Evolutionary conservation across 2,888 invertebrate genomes (phyloP).

Genomic region (Ecliptopera silaceata): DNA sequence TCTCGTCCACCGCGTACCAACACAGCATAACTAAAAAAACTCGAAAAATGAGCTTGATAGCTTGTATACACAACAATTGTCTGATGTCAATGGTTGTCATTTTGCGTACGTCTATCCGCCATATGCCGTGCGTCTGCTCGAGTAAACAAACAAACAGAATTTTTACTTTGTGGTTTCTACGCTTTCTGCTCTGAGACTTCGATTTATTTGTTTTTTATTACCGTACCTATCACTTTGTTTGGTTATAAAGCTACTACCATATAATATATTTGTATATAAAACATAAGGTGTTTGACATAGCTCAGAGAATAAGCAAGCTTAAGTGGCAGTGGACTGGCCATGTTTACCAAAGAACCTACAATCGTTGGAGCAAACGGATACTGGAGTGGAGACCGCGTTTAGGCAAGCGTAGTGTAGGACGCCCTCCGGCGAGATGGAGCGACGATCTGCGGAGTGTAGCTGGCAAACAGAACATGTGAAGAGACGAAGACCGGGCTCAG

Average conservation of each 20-base stretch:
- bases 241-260: background rate
- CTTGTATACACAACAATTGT: constrained; percentile 73
- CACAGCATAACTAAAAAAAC: constrained; percentile 48
- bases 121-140: constrained; percentile 72
- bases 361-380: too few species aligned
- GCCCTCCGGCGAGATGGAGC: too few species aligned
- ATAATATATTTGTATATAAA: too few species aligned
- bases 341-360: too few species aligned
- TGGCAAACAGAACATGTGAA: too few species aligned
- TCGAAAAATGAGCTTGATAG: constrained; percentile 48
- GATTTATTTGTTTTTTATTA: background rate
- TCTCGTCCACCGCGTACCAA: constrained; percentile 39
- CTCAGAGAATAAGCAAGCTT: too few species aligned
- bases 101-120: constrained; percentile 70
- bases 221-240: background rate
- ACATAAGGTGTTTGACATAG: too few species aligned
- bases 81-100: constrained; percentile 66
- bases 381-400: too few species aligned
- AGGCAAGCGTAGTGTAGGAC: too few species aligned
- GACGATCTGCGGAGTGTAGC: too few species aligned
- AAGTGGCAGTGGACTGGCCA: too few species aligned
- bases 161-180: constrained; percentile 45
- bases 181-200: constrained; percentile 14
- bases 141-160: constrained; percentile 60
- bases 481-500: too few species aligned